Conservation (phyloP, 2,797 vertebrate genomes). For the Dryobates pubescens region DNA sequence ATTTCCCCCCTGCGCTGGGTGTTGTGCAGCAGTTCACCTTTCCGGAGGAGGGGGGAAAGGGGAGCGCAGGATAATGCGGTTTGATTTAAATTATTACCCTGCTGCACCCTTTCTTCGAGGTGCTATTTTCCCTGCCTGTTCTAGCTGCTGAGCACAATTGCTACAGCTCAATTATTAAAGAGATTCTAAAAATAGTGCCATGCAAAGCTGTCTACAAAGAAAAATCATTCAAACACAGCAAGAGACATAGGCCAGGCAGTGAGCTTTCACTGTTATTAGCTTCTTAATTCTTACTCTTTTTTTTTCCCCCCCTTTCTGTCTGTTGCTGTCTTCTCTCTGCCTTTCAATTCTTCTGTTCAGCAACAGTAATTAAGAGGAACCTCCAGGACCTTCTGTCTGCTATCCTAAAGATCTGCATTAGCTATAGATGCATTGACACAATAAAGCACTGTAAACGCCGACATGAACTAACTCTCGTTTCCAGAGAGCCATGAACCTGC, state of each 20-base stretch:
- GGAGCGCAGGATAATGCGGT: constrained; percentile 44
- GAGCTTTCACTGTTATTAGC: constrained; percentile 56
- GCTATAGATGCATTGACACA: neutral
- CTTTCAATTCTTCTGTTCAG: constrained; percentile 49
- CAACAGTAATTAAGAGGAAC: constrained; percentile 18
- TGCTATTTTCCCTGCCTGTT: constrained; percentile 75
- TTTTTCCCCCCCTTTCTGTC: neutral
- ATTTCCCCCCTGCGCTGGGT: neutral
- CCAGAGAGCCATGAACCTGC: neutral
- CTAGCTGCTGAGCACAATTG: constrained; percentile 74
- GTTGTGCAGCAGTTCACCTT: constrained; percentile 44
- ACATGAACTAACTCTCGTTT: neutral
- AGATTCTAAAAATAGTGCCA: constrained; percentile 78
- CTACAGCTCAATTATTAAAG: constrained; percentile 83
- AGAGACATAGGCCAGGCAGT: constrained; percentile 60
- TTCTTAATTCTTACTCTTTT: constrained; percentile 34
- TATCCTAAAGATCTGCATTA: constrained; percentile 49
- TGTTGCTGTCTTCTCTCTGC: neutral
- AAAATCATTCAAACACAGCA: constrained; percentile 76
- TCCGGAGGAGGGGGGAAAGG: neutral
- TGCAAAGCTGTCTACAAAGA: constrained; percentile 73
- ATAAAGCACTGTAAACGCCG: constrained; percentile 24
- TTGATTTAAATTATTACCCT: constrained; percentile 78
- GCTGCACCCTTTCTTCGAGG: constrained; percentile 65
- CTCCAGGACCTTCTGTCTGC: constrained; percentile 9